Base-by-base conservation (phyloP, 2,797 vertebrate genomes). In the Centropyge bicolor region DNA sequence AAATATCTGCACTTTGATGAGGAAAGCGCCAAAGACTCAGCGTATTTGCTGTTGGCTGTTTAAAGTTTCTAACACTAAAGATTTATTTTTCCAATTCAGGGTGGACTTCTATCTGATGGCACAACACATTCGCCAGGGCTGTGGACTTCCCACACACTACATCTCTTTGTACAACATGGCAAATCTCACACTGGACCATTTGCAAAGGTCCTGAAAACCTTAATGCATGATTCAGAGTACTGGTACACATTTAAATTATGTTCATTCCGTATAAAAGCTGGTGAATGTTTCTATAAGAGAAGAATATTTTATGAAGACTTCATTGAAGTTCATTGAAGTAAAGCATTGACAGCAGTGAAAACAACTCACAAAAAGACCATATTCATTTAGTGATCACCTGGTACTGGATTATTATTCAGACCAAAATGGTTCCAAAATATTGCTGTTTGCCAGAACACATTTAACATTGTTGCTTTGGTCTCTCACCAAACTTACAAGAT, bases 61-160 rank as follows among this genome's bases (percentile, higher is more conserved):
- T 3, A 16, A 16, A 22, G 6, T 57, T 41, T 31, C 27, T 31
- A 31, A 31, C 27, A 31, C 27, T 31, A 31, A 31, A 31, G 6
- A 14, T 14, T 35, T 31, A 61, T 14, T 41, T 12, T 73, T 80
- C 62, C 22, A 54, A 31, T 46, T 35, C 82, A 99, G 98, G 96
- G 93, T 98, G 89, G 98, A 99, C 86, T 99, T 99, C 93, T 99
- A 92, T 81, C 85, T 99, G 84, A 91, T 98, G 90, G 95, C 98
- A 0, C 98, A 99, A 83, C 88, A 83, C 5, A 94, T 95, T 2
- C 95, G 90, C 0, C 97, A 97, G 36, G 98, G 98, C 85, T 98
- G 97, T 72, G 95, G 96, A 68, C 64, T 97, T 45, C 98, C 98
- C 3, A 99, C 98, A 0, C 97, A 95, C 74, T 99, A 99, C 56